Evolutionary conservation across 2,888 invertebrate genomes (phyloP).

Genomic region (Torymus texanus): DNA sequence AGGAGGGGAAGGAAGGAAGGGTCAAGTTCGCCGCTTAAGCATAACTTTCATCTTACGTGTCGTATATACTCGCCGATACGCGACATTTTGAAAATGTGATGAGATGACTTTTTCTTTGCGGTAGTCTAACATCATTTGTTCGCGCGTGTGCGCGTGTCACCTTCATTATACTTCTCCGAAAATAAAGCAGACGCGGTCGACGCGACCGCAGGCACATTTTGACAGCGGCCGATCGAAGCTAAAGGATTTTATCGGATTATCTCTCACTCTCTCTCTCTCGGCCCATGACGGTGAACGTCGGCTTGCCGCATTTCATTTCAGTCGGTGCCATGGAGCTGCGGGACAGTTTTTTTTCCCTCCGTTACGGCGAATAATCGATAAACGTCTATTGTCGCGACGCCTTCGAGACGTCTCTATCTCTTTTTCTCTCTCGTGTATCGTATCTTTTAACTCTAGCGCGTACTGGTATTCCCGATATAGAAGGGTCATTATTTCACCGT

Average conservation of each 20-base stretch:
- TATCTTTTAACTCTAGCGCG: not conserved
- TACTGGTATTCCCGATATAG: constrained; percentile 3
- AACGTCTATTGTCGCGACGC: not conserved
- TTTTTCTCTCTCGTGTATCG: not conserved
- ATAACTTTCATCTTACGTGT: too few species aligned
- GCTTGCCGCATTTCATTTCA: too few species aligned
- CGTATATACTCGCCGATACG: too few species aligned
- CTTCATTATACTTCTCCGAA: constrained; percentile 10
- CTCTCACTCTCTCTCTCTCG: not conserved
- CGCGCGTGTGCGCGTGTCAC: too few species aligned
- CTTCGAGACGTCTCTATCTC: too few species aligned
- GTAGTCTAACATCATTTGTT: not conserved
- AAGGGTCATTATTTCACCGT: constrained; percentile 11
- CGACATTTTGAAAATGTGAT: too few species aligned
- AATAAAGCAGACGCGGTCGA: constrained; percentile 3
- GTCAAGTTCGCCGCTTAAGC: constrained; percentile 20
- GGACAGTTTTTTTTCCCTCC: not conserved
- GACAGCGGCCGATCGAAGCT: constrained; percentile 1
- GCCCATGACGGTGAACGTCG: too few species aligned
- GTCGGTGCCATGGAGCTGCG: not conserved
- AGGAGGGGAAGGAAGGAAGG: too few species aligned
- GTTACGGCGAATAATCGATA: not conserved
- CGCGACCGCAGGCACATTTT: not conserved
- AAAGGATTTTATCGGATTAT: not conserved
- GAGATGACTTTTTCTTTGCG: too few species aligned